Conservation (phyloP, 1,140 invertebrate genomes). For the Conus betulinus region DNA sequence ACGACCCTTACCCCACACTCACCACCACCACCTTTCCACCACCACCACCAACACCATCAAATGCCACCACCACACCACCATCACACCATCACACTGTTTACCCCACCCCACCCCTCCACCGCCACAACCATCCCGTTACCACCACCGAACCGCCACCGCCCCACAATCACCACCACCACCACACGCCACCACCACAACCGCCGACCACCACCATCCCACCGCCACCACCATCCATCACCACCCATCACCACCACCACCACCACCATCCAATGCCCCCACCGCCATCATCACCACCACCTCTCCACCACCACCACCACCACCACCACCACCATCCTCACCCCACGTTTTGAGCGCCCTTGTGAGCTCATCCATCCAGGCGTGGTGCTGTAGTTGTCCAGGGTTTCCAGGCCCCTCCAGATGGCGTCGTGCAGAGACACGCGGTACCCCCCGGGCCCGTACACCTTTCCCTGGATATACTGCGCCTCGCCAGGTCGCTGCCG, state of each 20-base stretch:
- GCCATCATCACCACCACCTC: neutral
- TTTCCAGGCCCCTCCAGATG: neutral
- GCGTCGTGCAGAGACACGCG: neutral
- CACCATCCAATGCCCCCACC: no score
- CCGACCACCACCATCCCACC: no score
- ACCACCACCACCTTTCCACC: no score
- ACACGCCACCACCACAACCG: neutral
- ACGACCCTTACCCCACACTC: no score
- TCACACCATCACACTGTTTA: no score
- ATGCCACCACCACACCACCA: no score
- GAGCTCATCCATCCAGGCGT: neutral
- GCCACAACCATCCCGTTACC: no score
- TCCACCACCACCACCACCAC: neutral
- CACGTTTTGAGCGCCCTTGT: neutral
- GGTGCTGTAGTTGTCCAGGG: neutral
- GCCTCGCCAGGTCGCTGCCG: neutral
- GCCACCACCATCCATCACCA: no score
- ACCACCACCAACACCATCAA: no score
- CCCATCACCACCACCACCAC: no score
- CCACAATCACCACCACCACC: neutral
- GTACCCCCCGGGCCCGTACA: slow-evolving; percentile 16
- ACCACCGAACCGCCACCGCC: no score
- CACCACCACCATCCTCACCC: neutral
- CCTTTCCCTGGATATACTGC: neutral
- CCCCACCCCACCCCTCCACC: no score